Conservation (phyloP, 2,797 vertebrate genomes). For the Clarias laeviceps region DNA sequence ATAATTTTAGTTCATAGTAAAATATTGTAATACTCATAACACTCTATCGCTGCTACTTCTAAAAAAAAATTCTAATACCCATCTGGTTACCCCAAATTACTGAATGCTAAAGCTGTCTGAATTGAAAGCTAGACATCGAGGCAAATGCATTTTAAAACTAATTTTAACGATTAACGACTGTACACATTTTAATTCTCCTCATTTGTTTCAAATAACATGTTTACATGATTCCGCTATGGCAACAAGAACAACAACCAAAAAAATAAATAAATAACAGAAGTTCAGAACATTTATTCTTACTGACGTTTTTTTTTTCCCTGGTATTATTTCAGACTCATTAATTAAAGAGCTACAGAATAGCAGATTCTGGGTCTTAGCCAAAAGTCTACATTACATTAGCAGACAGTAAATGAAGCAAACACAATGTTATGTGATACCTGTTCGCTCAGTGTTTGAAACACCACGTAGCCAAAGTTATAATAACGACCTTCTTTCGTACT, state of each 20-base stretch:
- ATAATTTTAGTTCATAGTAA: neutral
- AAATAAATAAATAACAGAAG: neutral
- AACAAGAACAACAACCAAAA: neutral
- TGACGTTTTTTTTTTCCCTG: neutral
- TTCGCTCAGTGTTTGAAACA: neutral
- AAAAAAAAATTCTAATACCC: neutral
- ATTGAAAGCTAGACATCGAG: neutral
- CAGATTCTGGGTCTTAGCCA: neutral
- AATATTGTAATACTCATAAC: neutral
- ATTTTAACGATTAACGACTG: neutral
- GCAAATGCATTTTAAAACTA: neutral
- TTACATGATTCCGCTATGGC: neutral
- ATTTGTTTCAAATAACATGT: neutral
- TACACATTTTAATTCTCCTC: neutral
- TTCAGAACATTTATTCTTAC: neutral
- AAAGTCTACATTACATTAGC: conserved; percentile 12
- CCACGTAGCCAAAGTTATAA: neutral
- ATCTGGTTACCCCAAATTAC: neutral
- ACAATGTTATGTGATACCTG: conserved; percentile 53
- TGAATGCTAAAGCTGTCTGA: neutral
- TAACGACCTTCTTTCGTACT: neutral
- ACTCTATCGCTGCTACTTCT: neutral
- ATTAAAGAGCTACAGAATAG: neutral
- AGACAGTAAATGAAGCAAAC: conserved; percentile 64
- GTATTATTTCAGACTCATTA: neutral